Evolutionary conservation across 2,888 invertebrate species (phyloP), one percentile per base, ranked within the genome.

Genomic region (Watsonalla cultraria): DNA sequence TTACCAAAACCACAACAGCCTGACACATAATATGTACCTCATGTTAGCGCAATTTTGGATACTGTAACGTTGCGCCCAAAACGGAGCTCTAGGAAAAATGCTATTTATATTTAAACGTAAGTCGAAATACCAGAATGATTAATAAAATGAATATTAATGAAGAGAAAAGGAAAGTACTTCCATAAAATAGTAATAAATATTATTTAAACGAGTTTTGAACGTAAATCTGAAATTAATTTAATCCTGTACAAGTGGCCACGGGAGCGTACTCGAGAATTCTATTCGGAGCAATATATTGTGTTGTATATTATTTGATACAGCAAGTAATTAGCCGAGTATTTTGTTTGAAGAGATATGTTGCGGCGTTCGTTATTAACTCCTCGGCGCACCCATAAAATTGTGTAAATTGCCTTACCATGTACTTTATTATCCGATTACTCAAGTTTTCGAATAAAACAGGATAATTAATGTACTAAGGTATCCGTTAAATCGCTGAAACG

Each of bases 161-260:
- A 24, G 24, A 24, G 24, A 42, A 5, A 42, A 8, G 11, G 9
- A 37, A 14, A n/a, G 13, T 35, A 7, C 48, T 11, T 35, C 13
- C 11, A 34, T 24, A 13, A 13, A 48, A 37, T 48, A 48, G 48
- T 37, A 48, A 48, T 48, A 48, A 48, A 48, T 48, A 48, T 48
- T 13, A 7, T 48, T 48, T 35, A 35, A 13, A 13, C 7, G 34
- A 47, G 6, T n/a, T 48, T 47, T 48, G 7, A 48, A 48, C 37
- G 13, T 48, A 37, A 34, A 48, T 48, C 35, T 14, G 13, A 35
- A 35, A 14, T 35, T 48, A 48, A 35, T 48, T 48, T 14, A 7
- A 35, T 35, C 35, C 8, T 48, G 13, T 48, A 14, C 7, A 34
- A 48, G 13, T 37, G 42, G 42, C 42, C 42, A 42, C 42, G 8